Evolutionary conservation across 2,113 vertebrate genomes (phyloP).

Genomic region (Sialia sialis): DNA sequence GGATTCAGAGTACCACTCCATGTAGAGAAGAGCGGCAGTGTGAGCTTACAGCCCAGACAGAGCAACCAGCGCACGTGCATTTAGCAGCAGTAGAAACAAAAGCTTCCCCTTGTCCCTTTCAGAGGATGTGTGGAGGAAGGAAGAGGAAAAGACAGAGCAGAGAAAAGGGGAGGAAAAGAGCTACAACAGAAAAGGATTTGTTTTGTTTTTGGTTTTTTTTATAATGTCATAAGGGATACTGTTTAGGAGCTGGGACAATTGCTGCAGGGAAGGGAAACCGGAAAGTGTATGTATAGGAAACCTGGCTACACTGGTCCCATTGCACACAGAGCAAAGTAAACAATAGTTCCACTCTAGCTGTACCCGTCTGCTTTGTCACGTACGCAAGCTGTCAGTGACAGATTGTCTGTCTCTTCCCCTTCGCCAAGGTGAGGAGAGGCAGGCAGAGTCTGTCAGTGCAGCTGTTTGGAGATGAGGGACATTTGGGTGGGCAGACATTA

Average conservation of each 20-base stretch:
- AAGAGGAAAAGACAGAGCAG: background rate
- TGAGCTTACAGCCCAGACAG: background rate
- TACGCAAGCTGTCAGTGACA: background rate
- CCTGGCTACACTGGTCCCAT: background rate
- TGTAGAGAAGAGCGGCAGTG: background rate
- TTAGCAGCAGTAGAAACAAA: background rate
- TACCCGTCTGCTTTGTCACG: background rate
- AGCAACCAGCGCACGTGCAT: background rate
- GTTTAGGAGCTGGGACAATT: background rate
- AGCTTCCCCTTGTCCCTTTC: background rate
- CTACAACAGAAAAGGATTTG: background rate
- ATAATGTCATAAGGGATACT: background rate
- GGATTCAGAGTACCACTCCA: background rate
- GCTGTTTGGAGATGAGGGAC: background rate
- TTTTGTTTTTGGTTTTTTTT: background rate
- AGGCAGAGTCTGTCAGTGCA: background rate
- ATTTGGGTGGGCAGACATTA: background rate
- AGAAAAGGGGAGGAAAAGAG: background rate
- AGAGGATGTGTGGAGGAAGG: background rate
- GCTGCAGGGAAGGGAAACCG: background rate
- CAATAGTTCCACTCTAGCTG: background rate
- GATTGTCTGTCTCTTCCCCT: background rate
- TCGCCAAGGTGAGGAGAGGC: background rate
- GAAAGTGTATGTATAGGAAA: constrained; percentile 24
- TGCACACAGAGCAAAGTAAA: background rate